phyloP scores from a whole-genome alignment of 2,797 vertebrate species.

The Liasis olivaceus region DNA sequence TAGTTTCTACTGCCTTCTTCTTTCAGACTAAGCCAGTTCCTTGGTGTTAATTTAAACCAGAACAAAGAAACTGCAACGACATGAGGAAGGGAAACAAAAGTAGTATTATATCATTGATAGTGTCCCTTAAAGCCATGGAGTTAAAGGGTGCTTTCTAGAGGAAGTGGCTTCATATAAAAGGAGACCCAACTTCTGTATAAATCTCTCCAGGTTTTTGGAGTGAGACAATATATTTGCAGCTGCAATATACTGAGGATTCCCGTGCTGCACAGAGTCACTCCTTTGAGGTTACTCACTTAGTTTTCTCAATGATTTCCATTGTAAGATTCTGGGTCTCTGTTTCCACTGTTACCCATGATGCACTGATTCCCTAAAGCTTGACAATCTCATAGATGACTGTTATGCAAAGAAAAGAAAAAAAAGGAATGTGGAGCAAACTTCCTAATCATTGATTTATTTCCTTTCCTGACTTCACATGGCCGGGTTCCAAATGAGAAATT shows the following conservation, averaged over 20 bases:
- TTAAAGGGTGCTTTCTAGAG: conserved; percentile 40
- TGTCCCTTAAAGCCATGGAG: neutral
- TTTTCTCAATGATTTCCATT: conserved; percentile 36
- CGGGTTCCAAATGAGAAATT: conserved; percentile 33
- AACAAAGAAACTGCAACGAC: neutral
- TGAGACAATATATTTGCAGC: conserved; percentile 59
- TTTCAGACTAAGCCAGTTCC: neutral
- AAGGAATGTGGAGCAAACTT: conserved; percentile 41
- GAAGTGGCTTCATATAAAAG: conserved; percentile 59
- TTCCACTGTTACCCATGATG: neutral
- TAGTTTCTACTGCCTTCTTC: neutral
- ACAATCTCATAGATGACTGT: conserved; percentile 31
- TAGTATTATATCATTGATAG: conserved; percentile 6
- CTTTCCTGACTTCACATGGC: conserved; percentile 22
- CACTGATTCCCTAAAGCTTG: conserved; percentile 31
- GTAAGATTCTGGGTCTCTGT: conserved; percentile 27
- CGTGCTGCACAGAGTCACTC: conserved; percentile 51
- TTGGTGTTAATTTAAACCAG: neutral
- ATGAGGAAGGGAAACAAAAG: conserved; percentile 20
- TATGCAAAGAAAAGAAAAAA: neutral
- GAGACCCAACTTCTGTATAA: conserved; percentile 36
- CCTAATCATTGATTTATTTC: conserved; percentile 59
- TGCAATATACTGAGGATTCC: conserved; percentile 53
- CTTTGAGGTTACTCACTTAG: conserved; percentile 27
- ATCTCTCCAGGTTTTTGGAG: conserved; percentile 52